Conservation (phyloP, 2,888 invertebrate species). For the Diarsia brunnea region DNA sequence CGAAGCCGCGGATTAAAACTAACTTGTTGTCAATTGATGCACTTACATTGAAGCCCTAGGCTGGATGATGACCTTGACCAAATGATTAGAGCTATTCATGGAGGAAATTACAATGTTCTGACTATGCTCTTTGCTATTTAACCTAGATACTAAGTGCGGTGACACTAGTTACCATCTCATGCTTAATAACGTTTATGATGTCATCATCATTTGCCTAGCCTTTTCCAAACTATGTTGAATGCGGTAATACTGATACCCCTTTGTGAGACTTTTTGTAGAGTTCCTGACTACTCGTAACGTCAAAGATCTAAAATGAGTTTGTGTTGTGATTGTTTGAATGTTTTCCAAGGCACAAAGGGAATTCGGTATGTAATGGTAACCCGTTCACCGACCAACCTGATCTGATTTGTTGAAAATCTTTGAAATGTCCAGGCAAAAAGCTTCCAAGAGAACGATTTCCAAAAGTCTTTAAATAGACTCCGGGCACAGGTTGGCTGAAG, state of each 20-base stretch:
- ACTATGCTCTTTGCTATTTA: neutral
- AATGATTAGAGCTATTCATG: neutral
- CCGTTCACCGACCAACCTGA: neutral
- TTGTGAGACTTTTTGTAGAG: neutral
- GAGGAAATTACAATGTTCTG: neutral
- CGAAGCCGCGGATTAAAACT: neutral
- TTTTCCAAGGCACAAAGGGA: neutral
- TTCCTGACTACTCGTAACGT: neutral
- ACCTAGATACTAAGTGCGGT: neutral
- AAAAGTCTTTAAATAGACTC: neutral
- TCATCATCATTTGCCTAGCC: neutral
- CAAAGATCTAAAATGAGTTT: neutral
- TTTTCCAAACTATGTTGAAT: neutral
- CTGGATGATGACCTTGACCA: neutral
- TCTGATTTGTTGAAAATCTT: neutral
- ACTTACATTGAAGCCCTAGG: neutral
- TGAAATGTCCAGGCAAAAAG: no score
- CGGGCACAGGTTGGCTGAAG: neutral
- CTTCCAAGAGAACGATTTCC: no score
- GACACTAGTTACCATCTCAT: neutral
- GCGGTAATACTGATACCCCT: neutral
- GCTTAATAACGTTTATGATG: neutral
- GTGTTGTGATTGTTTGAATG: neutral
- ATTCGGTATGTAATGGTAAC: neutral
- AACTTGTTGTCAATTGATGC: neutral